Evolutionary conservation across 2,113 vertebrate genomes (phyloP), one percentile per base, ranked within the genome.

Genomic region (Eupsittula cactorum): DNA sequence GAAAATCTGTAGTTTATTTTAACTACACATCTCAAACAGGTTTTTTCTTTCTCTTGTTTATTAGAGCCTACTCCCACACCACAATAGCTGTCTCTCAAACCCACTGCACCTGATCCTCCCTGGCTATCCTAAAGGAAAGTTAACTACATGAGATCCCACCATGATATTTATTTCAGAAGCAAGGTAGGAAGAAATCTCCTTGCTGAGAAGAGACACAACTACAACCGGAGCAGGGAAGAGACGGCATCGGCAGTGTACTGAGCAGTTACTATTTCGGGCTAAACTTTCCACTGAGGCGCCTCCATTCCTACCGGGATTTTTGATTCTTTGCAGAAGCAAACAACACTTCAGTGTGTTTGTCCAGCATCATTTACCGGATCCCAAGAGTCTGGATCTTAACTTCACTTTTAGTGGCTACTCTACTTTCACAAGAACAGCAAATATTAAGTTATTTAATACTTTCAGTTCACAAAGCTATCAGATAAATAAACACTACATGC

Each of bases 241-340:
- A 78, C 47, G 16, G 67, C 53, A 82, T 27, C 87, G 50, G 33
- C 55, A 60, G 29, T 2, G 41, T 8, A 52, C 93, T 78, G 46
- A 91, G 86, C 81, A 93, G 93, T 69, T 80, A 50, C 91, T 95
- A 95, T 90, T 96, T 50, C 23, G 63, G 59, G 53, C 46, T 88
- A 15, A 86, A 92, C 90, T 83, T 57, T 71, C 78, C 70, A 16
- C 84, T 17, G 55, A 95, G 42, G 16, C 23, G 15, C 35, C 77
- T 93, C 90, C 28, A 24, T 24, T 95, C 75, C 94, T 42, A 41
- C 41, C 55, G 75, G 75, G 71, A 90, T 77, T 78, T 90, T 50
- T 80, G 60, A 46, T 67, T 69, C 62, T 57, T 46, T 63, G 9
- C 8, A 57, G 65, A 87, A 47, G 15, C 59, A 74, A 86, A 75